Conservation (phyloP, 1,140 invertebrate species). For the Cotesia vestalis region DNA sequence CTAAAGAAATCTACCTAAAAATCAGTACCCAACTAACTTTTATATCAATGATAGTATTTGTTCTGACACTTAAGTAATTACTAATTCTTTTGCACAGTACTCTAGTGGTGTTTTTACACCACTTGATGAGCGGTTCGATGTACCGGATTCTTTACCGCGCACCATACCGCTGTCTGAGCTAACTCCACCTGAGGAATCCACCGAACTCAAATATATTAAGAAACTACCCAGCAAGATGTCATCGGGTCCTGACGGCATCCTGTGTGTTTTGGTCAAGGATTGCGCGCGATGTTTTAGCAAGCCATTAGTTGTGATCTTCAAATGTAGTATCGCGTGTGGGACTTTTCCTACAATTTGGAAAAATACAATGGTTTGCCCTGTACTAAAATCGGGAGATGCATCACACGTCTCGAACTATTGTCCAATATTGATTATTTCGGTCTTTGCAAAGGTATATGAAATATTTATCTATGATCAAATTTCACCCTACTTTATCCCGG, state of each 20-base stretch:
- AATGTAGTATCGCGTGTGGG: not conserved
- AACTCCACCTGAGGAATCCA: not conserved
- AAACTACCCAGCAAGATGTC: not conserved
- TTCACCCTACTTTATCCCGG: not conserved
- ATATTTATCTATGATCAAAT: conserved; percentile 17
- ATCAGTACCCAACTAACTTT: too few relatives aligned
- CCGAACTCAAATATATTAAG: not conserved
- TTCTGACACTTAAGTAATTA: too few relatives aligned
- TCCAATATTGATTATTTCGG: conserved; percentile 15
- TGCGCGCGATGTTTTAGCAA: not conserved
- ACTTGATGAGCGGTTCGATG: too few relatives aligned
- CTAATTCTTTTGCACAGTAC: too few relatives aligned
- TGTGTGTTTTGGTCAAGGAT: not conserved
- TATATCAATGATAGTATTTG: too few relatives aligned
- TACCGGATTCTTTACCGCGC: too few relatives aligned
- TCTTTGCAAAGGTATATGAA: conserved; percentile 27
- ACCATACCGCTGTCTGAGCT: too few relatives aligned
- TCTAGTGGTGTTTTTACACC: too few relatives aligned
- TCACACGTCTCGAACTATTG: not conserved
- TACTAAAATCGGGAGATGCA: conserved; percentile 16
- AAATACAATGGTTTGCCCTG: conserved; percentile 18
- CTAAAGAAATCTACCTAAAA: too few relatives aligned
- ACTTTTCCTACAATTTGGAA: conserved; percentile 28
- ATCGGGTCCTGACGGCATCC: not conserved
- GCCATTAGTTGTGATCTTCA: not conserved